These are phyloP conservation scores for Sinocyclocheilus anophthalmus DNA, from an alignment of 2,113 vertebrate genomes.

Conservation along the genomic window DNA sequence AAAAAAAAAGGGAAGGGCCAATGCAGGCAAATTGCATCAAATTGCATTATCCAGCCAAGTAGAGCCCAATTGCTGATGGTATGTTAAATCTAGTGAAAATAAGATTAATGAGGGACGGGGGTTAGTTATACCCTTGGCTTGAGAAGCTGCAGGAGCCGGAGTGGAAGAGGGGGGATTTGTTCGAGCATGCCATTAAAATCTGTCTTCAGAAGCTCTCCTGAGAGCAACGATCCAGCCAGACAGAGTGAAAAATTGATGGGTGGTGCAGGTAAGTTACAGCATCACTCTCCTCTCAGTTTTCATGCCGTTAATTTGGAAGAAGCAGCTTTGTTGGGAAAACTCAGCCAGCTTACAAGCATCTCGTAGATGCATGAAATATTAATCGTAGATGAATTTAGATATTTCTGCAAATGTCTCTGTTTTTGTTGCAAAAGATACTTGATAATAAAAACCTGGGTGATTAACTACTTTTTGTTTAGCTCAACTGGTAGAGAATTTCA, in stretches of 20 bases:
- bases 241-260: constrained; percentile 49
- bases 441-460: not conserved
- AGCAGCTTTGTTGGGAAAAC: not conserved
- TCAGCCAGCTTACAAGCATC: not conserved
- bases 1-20: constrained; percentile 47
- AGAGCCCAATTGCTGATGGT: constrained; percentile 70
- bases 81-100: constrained; percentile 74
- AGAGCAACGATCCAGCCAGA: constrained; percentile 54
- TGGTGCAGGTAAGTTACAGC: constrained; percentile 1
- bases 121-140: constrained; percentile 57
- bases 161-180: constrained; percentile 58
- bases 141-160: constrained; percentile 45
- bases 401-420: not conserved
- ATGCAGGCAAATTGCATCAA: constrained; percentile 68
- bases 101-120: constrained; percentile 71
- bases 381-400: not conserved
- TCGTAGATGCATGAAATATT: not conserved
- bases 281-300: not conserved
- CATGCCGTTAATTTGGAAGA: not conserved
- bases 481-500: not conserved
- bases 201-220: constrained; percentile 60
- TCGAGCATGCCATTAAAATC: constrained; percentile 62
- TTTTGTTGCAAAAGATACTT: not conserved
- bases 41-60: constrained; percentile 71
- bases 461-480: not conserved